Evolutionary conservation across 2,888 invertebrate species (phyloP).

Genomic region (Acronicta alni): DNA sequence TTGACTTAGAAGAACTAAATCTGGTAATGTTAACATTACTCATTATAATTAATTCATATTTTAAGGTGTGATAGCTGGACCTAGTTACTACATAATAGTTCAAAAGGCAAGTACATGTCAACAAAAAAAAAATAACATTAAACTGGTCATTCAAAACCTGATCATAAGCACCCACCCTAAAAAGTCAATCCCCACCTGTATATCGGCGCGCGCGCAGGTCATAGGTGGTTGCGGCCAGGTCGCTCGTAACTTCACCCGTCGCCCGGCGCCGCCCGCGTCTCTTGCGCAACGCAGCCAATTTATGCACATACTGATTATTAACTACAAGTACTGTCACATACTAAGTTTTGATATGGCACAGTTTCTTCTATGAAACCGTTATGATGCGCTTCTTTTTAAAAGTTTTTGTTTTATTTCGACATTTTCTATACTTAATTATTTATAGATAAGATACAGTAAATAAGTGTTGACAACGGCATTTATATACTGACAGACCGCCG

Average conservation of each 20-base stretch:
- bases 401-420: neutral
- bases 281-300: conserved; percentile 51
- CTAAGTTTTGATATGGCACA: conserved; percentile 2
- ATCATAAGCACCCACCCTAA: conserved; percentile 27
- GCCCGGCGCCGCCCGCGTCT: conserved; percentile 51
- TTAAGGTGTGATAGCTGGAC: too few relatives aligned
- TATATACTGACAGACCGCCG: too few relatives aligned
- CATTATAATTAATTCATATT: too few relatives aligned
- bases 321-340: conserved; percentile 41
- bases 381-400: neutral
- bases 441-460: too few relatives aligned
- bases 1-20: too few relatives aligned
- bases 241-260: conserved; percentile 56
- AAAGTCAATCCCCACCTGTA: conserved; percentile 32
- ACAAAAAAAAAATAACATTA: neutral
- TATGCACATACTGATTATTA: conserved; percentile 52
- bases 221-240: conserved; percentile 52
- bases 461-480: too few relatives aligned
- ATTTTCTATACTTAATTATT: too few relatives aligned
- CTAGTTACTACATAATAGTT: too few relatives aligned
- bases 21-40: too few relatives aligned
- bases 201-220: conserved; percentile 54
- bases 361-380: neutral
- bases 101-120: too few relatives aligned
- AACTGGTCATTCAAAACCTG: neutral